Percentiles rank a stretch among this genome's conserved stretches.
These are phyloP conservation scores for Bos indicus DNA, from an alignment of 2,113 vertebrate species.

Conservation along the genomic window DNA sequence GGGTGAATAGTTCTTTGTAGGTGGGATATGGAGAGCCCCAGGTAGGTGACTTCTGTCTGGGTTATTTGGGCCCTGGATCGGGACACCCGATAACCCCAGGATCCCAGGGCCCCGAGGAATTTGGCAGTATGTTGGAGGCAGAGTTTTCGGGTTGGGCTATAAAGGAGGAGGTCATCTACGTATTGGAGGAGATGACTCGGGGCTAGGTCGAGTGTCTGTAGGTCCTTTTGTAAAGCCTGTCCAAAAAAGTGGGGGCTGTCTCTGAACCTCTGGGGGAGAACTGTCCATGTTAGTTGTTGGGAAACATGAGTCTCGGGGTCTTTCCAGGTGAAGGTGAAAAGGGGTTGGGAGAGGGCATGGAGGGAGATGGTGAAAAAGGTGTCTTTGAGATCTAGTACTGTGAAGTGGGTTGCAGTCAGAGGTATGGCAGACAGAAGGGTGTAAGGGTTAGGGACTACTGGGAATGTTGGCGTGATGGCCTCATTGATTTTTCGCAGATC, in stretches of 20 bases:
- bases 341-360: neutral
- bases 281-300: neutral
- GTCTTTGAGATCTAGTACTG: neutral
- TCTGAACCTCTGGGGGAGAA: neutral
- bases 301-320: neutral
- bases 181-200: neutral
- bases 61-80: neutral
- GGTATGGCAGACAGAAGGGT: neutral
- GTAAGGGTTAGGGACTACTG: neutral
- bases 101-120: neutral
- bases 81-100: neutral
- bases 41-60: neutral
- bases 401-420: neutral
- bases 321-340: neutral
- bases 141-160: neutral
- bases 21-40: neutral
- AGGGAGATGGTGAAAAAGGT: neutral
- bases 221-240: neutral
- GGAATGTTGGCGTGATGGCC: accelerated
- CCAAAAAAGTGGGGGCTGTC: neutral
- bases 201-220: neutral
- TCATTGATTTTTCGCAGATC: neutral
- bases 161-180: neutral
- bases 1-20: neutral
- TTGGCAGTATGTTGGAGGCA: neutral